Conservation (phyloP, 2,113 vertebrate species). For the Piliocolobus tephrosceles region DNA sequence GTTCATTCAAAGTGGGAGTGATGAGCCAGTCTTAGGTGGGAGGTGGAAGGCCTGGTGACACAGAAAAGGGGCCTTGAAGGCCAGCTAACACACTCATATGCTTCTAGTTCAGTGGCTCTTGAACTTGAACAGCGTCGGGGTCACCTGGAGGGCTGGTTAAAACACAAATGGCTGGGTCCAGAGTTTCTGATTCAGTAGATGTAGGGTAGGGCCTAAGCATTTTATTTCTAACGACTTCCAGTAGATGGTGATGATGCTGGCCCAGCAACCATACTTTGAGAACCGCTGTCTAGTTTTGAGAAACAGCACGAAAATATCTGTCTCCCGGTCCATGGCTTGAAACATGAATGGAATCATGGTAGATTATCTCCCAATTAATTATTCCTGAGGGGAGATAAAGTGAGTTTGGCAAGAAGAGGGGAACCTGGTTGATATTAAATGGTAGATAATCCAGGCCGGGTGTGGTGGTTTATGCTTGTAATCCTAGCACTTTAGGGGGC, state of each 20-base stretch:
- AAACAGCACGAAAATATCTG: background rate
- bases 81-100: background rate
- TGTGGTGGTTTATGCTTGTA: too few relatives aligned
- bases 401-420: background rate
- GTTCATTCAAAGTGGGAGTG: background rate
- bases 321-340: background rate
- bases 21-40: background rate
- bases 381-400: background rate
- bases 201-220: background rate
- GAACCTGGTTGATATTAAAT: background rate
- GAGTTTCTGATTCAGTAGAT: background rate
- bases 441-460: background rate
- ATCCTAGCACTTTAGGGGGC: too few relatives aligned
- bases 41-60: background rate
- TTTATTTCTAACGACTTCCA: background rate
- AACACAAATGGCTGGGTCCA: background rate
- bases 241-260: background rate
- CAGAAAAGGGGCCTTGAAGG: background rate
- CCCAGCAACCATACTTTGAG: background rate
- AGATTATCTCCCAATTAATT: background rate
- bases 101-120: background rate
- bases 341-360: background rate
- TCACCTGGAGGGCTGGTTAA: background rate
- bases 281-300: background rate
- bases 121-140: background rate